A percentile compares a stretch with the other conserved stretches of the same genome.
These are phyloP conservation scores for Galago senegalensis DNA, from an alignment of 2,797 vertebrate genomes.

Conservation along the genomic window DNA sequence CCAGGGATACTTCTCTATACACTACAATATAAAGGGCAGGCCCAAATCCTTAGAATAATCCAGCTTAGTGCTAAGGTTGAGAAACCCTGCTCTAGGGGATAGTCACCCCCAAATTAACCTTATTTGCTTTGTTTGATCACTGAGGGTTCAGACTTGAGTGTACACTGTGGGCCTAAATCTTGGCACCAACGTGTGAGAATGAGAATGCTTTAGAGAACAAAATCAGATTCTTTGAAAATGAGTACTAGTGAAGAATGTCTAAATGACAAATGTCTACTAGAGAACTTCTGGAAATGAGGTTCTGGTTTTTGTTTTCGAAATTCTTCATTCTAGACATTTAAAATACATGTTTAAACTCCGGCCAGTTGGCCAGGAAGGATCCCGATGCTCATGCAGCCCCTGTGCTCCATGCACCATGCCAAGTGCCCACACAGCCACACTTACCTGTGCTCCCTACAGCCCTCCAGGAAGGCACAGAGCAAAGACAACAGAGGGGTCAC, in stretches of 20 bases:
- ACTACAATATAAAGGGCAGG: rapidly evolving
- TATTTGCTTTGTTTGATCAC: background rate
- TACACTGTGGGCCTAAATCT: rapidly evolving
- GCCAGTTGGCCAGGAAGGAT: conserved; percentile 84
- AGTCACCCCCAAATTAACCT: background rate
- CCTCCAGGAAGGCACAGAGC: conserved; percentile 90
- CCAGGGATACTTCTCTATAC: background rate
- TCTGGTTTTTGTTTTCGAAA: background rate
- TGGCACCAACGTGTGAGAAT: rapidly evolving
- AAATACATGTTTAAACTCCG: conserved; percentile 53
- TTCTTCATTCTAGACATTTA: conserved; percentile 6
- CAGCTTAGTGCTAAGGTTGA: background rate
- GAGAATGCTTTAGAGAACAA: background rate
- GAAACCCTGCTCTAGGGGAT: background rate
- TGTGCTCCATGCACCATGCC: conserved; percentile 84
- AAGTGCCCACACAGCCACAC: conserved; percentile 42
- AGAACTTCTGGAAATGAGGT: background rate
- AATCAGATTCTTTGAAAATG: background rate
- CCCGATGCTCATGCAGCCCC: conserved; percentile 23
- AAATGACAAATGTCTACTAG: background rate
- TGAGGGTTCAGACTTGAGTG: background rate
- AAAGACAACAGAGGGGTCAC: conserved; percentile 83
- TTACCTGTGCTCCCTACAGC: conserved; percentile 87
- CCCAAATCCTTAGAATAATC: too few relatives aligned
- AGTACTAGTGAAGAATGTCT: rapidly evolving